phyloP scores from a whole-genome alignment of 2,888 invertebrate genomes.

The Zelleria hepariella region DNA sequence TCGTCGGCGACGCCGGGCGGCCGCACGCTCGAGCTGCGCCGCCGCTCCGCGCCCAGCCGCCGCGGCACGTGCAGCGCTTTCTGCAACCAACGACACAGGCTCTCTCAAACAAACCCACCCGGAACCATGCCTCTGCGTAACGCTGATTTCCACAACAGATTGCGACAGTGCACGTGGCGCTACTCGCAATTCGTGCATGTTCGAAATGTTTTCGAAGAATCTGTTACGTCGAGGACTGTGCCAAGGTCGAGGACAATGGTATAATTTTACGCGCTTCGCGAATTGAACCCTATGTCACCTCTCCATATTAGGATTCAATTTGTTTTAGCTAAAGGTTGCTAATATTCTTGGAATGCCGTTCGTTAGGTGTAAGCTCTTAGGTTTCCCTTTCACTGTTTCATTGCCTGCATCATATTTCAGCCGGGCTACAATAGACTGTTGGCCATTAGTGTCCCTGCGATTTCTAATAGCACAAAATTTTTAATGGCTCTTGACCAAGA shows the following conservation, averaged over 20 bases:
- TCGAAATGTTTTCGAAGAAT: background rate
- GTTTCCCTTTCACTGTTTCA: background rate
- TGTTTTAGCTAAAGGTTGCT: background rate
- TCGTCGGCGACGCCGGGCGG: conserved; percentile 52
- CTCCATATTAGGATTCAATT: background rate
- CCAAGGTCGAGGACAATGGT: background rate
- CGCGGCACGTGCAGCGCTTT: conserved; percentile 46
- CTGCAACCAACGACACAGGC: conserved; percentile 21
- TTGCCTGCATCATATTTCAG: background rate
- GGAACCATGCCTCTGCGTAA: background rate
- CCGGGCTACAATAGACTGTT: background rate
- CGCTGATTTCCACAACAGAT: background rate
- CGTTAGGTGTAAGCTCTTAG: background rate
- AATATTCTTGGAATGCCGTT: background rate
- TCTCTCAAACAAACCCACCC: background rate
- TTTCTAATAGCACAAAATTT: background rate
- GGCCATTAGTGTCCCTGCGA: background rate
- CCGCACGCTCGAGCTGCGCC: conserved; percentile 59
- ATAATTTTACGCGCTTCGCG: background rate
- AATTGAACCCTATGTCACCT: background rate
- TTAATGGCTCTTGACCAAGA: background rate
- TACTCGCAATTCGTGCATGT: background rate
- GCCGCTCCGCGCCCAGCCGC: conserved; percentile 48
- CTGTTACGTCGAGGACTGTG: background rate
- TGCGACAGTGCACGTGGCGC: background rate